phyloP scores from a whole-genome alignment of 2,113 vertebrate species.

The Salminus brasiliensis region DNA sequence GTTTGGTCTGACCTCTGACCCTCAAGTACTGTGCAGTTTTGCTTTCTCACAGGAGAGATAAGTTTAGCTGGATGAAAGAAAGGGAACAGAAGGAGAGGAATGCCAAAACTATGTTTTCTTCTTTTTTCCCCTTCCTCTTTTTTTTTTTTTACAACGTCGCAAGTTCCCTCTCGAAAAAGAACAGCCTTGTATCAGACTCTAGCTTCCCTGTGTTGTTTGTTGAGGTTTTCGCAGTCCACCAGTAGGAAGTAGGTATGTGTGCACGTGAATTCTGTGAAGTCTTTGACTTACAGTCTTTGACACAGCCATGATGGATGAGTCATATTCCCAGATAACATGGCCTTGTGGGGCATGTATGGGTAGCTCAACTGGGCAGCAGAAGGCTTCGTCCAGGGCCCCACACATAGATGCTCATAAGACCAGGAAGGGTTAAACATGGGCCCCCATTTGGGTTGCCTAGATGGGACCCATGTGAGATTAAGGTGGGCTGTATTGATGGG shows the following conservation, averaged over 20 bases:
- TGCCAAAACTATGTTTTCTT: neutral
- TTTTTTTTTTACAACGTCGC: conserved; percentile 14
- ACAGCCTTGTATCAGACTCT: neutral
- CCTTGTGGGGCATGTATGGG: too few species aligned
- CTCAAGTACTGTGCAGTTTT: conserved; percentile 40
- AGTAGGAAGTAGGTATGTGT: neutral
- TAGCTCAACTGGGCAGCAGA: too few species aligned
- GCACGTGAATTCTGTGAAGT: neutral
- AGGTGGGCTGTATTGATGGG: too few species aligned
- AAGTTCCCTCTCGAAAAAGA: neutral
- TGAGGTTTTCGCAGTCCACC: neutral
- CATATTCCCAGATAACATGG: too few species aligned
- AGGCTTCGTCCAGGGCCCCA: too few species aligned
- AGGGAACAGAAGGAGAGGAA: neutral
- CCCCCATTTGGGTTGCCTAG: too few species aligned
- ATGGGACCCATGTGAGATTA: too few species aligned
- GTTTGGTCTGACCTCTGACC: conserved; percentile 56
- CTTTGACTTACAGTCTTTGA: too few species aligned
- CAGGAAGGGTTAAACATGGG: too few species aligned
- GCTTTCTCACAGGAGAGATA: conserved; percentile 55
- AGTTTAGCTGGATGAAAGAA: conserved; percentile 52
- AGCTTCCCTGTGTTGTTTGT: neutral
- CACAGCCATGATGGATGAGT: too few species aligned
- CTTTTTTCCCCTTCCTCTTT: neutral
- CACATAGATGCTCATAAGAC: too few species aligned